A percentile compares a stretch with the other conserved stretches of the same genome.
phyloP scores from a whole-genome alignment of 2,888 invertebrate genomes.

The Chouioia cunea region DNA sequence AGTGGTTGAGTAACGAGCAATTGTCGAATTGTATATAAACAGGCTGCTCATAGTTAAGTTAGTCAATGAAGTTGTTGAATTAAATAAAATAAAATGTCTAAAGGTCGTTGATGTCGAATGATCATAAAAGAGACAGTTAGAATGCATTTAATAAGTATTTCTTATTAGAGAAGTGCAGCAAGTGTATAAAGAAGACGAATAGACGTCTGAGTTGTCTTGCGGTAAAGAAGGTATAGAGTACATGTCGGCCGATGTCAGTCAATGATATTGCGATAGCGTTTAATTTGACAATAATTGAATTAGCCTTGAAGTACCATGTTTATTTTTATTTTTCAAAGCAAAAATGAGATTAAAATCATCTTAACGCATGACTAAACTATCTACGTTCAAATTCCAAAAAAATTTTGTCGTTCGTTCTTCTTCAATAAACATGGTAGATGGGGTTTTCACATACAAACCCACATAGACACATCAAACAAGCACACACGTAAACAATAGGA shows the following conservation, averaged over 20 bases:
- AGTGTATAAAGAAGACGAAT: conserved; percentile 21
- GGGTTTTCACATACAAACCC: too few species aligned
- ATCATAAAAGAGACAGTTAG: conserved; percentile 13
- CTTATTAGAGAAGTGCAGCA: conserved; percentile 34
- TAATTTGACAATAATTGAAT: neutral
- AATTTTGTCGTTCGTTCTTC: too few species aligned
- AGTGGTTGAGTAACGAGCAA: too few species aligned
- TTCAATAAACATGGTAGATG: too few species aligned
- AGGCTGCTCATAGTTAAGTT: too few species aligned
- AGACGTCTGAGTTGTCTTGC: conserved; percentile 16
- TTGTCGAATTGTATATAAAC: too few species aligned
- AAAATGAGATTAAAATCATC: too few species aligned
- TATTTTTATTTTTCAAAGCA: neutral
- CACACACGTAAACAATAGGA: conserved; percentile 5
- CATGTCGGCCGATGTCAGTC: conserved; percentile 2
- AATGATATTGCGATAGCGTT: neutral
- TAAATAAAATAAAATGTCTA: too few species aligned
- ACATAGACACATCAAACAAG: conserved; percentile 2
- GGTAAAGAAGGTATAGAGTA: conserved; percentile 24
- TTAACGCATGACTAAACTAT: too few species aligned
- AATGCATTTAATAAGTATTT: conserved; percentile 23
- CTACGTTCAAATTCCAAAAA: too few species aligned
- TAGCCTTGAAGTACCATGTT: conserved; percentile 4
- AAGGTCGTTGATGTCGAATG: neutral
- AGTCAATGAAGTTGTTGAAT: too few species aligned